Percentiles rank a stretch among this genome's conserved stretches.
These are phyloP conservation scores for Sebastes trivittatus DNA, from an alignment of 2,797 vertebrate genomes.

Conservation along the genomic window DNA sequence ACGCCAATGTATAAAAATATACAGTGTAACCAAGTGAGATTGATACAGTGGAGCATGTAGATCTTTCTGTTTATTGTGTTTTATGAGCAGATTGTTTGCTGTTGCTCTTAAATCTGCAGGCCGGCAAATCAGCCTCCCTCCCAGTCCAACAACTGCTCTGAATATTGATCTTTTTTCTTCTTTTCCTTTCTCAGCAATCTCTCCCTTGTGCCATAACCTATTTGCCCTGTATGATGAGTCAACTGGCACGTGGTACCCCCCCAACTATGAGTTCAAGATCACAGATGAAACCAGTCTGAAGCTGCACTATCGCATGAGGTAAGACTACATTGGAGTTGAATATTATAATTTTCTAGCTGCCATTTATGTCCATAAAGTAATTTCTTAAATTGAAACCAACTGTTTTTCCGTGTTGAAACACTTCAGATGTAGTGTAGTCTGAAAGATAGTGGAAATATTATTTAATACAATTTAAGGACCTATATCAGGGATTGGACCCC, in stretches of 20 bases:
- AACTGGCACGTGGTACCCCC: slow-evolving; percentile 89
- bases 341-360: not conserved
- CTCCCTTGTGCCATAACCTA: slow-evolving; percentile 96
- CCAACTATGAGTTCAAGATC: slow-evolving; percentile 89
- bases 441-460: not conserved
- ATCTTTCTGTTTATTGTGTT: not conserved
- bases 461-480: not conserved
- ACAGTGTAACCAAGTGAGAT: not conserved
- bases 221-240: slow-evolving; percentile 91
- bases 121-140: not conserved
- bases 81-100: not conserved
- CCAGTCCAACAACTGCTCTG: not conserved
- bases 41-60: not conserved
- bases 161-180: not conserved
- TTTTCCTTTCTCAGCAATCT: slow-evolving; percentile 83
- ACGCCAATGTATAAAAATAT: not conserved
- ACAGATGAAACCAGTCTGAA: slow-evolving; percentile 86
- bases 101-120: not conserved
- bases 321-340: slow-evolving; percentile 33
- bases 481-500: no score
- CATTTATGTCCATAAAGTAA: not conserved
- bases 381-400: not conserved
- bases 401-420: not conserved
- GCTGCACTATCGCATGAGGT: slow-evolving; percentile 97
- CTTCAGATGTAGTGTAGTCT: not conserved